Conservation (phyloP, 2,797 vertebrate species). For the Sebastes umbrosus region DNA sequence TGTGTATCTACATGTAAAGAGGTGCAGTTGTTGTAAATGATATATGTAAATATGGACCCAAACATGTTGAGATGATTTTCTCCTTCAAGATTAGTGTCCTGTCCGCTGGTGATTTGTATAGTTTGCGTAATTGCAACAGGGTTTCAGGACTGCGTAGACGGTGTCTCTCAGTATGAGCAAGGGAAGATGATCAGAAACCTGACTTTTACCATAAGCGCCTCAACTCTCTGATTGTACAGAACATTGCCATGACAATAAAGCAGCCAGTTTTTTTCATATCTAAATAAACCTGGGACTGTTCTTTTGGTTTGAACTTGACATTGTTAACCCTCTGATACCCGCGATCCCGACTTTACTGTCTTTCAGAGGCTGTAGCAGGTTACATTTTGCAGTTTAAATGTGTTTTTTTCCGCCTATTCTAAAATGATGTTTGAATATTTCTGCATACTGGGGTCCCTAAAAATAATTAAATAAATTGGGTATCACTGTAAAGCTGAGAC, state of each 20-base stretch:
- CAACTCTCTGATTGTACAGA: conserved; percentile 75
- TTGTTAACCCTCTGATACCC: neutral
- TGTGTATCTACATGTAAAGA: conserved; percentile 39
- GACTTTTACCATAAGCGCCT: conserved; percentile 75
- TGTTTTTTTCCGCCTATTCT: too few species aligned
- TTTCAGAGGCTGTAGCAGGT: too few species aligned
- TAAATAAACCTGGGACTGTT: accelerated
- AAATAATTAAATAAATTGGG: too few species aligned
- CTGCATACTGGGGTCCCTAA: too few species aligned
- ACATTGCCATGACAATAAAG: conserved; percentile 74
- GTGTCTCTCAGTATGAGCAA: conserved; percentile 70
- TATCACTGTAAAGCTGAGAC: too few species aligned
- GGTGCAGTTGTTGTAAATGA: conserved; percentile 57
- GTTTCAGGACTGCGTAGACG: conserved; percentile 27
- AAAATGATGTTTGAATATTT: too few species aligned
- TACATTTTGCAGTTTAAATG: too few species aligned
- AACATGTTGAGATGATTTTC: conserved; percentile 20
- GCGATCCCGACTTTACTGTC: too few species aligned
- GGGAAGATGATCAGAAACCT: conserved; percentile 4
- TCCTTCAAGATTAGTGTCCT: conserved; percentile 2
- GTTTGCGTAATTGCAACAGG: conserved; percentile 9
- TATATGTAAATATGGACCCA: conserved; percentile 68
- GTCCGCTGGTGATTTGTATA: conserved; percentile 38
- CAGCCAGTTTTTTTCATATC: conserved; percentile 69
- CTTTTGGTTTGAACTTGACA: neutral